Evolutionary conservation across 1,140 invertebrate species (phyloP).

Genomic region (Coptotermes formosanus): DNA sequence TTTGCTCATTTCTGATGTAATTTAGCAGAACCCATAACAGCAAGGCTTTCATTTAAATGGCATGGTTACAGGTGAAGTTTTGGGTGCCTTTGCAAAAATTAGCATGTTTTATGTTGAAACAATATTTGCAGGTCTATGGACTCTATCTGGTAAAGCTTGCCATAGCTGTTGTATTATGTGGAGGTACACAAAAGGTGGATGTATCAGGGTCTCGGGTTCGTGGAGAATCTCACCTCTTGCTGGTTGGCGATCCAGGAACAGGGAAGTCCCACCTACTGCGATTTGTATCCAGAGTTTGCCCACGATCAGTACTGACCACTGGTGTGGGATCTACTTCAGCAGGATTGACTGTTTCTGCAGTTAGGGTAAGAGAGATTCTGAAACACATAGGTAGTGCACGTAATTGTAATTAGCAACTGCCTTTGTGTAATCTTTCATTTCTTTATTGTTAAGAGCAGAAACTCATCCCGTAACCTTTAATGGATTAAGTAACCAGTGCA

Average conservation of each 20-base stretch:
- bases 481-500: too few relatives aligned
- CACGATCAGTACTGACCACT: constrained; percentile 80
- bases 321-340: constrained; percentile 83
- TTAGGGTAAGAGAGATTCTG: constrained; percentile 57
- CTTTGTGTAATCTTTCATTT: too few relatives aligned
- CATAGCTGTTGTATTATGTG: constrained; percentile 68
- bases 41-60: neutral
- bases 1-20: neutral
- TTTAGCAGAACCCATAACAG: neutral
- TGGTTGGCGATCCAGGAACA: constrained; percentile 89
- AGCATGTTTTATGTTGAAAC: too few relatives aligned
- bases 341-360: constrained; percentile 84
- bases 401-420: too few relatives aligned
- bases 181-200: constrained; percentile 62
- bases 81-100: too few relatives aligned
- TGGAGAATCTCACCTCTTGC: constrained; percentile 80
- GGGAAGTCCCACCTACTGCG: constrained; percentile 88
- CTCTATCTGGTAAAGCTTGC: constrained; percentile 85
- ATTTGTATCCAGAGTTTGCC: constrained; percentile 69
- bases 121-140: constrained; percentile 72
- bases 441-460: too few relatives aligned
- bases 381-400: too few relatives aligned
- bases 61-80: neutral
- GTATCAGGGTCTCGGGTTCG: constrained; percentile 57
- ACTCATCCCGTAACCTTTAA: too few relatives aligned